Conservation (phyloP, 2,113 vertebrate species). For the Ptilorrhoa leucosticta region DNA sequence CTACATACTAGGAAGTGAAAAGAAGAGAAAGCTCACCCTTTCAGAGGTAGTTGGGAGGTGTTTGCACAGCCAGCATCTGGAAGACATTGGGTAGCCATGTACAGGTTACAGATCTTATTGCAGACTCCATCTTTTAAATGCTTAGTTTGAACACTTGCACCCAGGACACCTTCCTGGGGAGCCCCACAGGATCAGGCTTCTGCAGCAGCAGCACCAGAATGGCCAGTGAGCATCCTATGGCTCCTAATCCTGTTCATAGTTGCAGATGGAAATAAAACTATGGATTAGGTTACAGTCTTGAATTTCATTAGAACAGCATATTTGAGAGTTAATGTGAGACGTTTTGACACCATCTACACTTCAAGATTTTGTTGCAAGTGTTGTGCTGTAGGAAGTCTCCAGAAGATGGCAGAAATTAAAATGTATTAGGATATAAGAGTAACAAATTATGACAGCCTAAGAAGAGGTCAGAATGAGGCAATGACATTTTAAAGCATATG, state of each 20-base stretch:
- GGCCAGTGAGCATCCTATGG: background rate
- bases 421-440: background rate
- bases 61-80: background rate
- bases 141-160: background rate
- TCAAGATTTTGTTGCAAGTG: background rate
- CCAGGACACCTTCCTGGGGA: background rate
- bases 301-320: background rate
- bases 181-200: background rate
- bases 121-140: background rate
- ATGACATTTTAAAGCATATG: conserved; percentile 54
- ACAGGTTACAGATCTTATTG: background rate
- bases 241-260: background rate
- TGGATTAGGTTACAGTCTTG: background rate
- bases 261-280: background rate
- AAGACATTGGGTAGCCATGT: background rate
- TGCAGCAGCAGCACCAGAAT: background rate
- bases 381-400: background rate
- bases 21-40: background rate
- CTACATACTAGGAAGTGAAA: background rate
- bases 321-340: background rate
- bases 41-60: background rate
- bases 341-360: background rate
- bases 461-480: conserved; percentile 28
- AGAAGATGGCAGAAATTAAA: conserved; percentile 1
- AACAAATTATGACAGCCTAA: conserved; percentile 28